Percentiles rank a stretch among this genome's conserved stretches.
Conservation (phyloP, 2,888 invertebrate genomes). For the Tyria jacobaeae region DNA sequence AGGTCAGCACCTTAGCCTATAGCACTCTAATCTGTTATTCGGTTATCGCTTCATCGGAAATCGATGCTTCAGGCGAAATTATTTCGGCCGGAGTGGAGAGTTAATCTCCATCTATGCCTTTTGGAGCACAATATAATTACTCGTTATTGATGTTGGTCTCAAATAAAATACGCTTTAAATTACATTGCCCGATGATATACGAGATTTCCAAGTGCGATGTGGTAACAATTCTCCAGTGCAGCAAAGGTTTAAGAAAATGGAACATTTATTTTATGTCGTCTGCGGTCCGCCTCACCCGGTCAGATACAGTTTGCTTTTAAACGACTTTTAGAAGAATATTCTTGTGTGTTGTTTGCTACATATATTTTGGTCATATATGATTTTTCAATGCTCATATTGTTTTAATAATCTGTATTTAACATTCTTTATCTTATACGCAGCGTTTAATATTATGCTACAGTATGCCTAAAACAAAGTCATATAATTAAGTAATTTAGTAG, state of each 20-base stretch:
- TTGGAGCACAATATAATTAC: conserved; percentile 28
- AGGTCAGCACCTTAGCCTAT: conserved; percentile 1
- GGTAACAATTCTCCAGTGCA: conserved; percentile 41
- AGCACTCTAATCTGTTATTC: conserved; percentile 10
- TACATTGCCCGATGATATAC: conserved; percentile 44
- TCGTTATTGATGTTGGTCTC: conserved; percentile 23
- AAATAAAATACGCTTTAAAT: conserved; percentile 41
- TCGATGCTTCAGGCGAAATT: conserved; percentile 1
- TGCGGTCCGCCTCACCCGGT: conserved; percentile 38
- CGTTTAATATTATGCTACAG: too few species aligned
- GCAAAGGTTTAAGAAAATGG: conserved; percentile 49
- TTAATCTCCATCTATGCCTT: not conserved
- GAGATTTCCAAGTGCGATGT: conserved; percentile 39
- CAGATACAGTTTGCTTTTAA: conserved; percentile 52
- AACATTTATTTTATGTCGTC: conserved; percentile 44
- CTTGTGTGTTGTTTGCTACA: conserved; percentile 26
- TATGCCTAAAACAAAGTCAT: too few species aligned
- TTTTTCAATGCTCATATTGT: too few species aligned
- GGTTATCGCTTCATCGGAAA: conserved; percentile 9
- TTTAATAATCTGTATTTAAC: too few species aligned
- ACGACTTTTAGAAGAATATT: conserved; percentile 53
- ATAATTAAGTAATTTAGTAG: too few species aligned
- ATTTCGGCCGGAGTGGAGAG: conserved; percentile 18
- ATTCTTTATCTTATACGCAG: too few species aligned
- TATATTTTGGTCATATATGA: conserved; percentile 4